Conservation (phyloP, 1,140 invertebrate genomes). For the Drosophila yakuba region DNA sequence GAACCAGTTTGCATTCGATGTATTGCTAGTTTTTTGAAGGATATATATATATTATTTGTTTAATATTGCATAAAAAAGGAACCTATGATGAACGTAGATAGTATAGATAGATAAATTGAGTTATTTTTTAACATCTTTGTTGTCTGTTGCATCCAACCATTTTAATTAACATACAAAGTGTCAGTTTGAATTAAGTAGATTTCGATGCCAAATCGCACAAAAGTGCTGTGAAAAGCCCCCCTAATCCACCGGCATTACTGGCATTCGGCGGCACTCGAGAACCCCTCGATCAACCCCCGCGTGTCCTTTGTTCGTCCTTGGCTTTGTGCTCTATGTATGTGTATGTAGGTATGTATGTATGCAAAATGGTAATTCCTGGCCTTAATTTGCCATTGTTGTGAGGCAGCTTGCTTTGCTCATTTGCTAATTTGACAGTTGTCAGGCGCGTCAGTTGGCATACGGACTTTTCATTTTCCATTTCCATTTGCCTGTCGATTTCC, state of each 20-base stretch:
- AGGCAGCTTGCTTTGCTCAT: constrained; percentile 41
- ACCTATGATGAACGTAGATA: too few species aligned
- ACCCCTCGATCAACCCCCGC: constrained; percentile 33
- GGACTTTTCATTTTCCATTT: constrained; percentile 18
- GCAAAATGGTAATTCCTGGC: constrained; percentile 68
- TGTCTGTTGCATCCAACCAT: too few species aligned
- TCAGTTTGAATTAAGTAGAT: neutral
- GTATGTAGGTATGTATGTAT: constrained; percentile 47
- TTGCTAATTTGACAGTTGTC: constrained; percentile 82
- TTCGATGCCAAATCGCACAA: neutral
- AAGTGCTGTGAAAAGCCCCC: neutral
- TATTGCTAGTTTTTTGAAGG: too few species aligned
- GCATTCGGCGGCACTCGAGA: neutral
- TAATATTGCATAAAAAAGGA: too few species aligned
- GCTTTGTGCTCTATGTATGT: constrained; percentile 39
- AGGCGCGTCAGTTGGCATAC: constrained; percentile 60
- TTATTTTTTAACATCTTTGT: too few species aligned
- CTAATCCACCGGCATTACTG: neutral
- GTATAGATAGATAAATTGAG: too few species aligned
- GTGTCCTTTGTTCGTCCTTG: constrained; percentile 51
- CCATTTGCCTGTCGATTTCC: constrained; percentile 27
- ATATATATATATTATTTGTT: too few species aligned
- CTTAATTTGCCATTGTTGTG: constrained; percentile 72
- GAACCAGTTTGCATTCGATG: too few species aligned
- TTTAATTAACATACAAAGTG: neutral